Evolutionary conservation across 1,140 invertebrate species (phyloP).

Genomic region (Calephelis nemesis): DNA sequence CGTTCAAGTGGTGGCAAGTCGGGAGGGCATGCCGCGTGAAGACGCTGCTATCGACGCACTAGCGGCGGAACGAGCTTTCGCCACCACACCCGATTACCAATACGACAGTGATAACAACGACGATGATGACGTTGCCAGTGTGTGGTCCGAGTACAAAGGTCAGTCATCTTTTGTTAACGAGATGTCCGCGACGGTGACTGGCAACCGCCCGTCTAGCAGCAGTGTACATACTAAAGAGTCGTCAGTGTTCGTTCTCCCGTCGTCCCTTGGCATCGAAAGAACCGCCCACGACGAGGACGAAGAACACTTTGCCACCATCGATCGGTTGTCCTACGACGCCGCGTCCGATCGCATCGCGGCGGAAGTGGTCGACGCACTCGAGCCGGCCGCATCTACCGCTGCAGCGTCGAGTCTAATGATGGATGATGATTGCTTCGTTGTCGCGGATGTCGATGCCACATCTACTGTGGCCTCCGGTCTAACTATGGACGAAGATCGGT

Average conservation of each 20-base stretch:
- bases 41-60: constrained; percentile 6
- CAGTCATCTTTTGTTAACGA: constrained; percentile 9
- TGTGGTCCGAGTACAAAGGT: constrained; percentile 19
- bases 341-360: constrained; percentile 11
- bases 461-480: too few species aligned
- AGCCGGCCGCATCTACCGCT: neutral
- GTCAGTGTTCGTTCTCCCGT: constrained; percentile 2
- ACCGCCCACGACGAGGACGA: constrained; percentile 1
- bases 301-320: neutral
- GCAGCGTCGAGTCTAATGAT: constrained; percentile 2
- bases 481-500: too few species aligned
- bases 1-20: constrained; percentile 18
- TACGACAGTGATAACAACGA: neutral
- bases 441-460: neutral
- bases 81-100: neutral
- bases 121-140: constrained; percentile 8
- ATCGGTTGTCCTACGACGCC: constrained; percentile 10
- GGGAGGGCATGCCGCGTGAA: neutral
- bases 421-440: constrained; percentile 2
- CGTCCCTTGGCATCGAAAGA: neutral
- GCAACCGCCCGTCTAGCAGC: constrained; percentile 4
- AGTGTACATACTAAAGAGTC: constrained; percentile 18
- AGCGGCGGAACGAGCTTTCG: neutral
- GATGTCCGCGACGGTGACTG: neutral
- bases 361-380: constrained; percentile 1